Percentiles rank a stretch among this genome's conserved stretches.
phyloP scores from a whole-genome alignment of 2,888 invertebrate species.

The Amitus sp. region DNA sequence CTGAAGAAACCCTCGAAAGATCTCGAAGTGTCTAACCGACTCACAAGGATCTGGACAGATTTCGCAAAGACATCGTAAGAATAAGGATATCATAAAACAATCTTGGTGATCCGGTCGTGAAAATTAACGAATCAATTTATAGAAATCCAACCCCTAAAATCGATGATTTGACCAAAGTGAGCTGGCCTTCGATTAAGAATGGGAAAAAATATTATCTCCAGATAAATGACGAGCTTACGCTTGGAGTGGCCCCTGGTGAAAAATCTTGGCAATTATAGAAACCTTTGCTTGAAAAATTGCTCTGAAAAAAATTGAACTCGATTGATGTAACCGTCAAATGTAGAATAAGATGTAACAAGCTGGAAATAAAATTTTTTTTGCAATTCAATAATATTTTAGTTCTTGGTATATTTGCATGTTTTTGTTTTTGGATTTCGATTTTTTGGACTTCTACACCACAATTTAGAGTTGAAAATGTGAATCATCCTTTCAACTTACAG shows the following conservation, averaged over 20 bases:
- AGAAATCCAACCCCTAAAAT: slow-evolving; percentile 51
- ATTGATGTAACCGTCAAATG: no score
- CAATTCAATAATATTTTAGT: no score
- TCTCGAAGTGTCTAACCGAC: slow-evolving; percentile 42
- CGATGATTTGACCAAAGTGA: slow-evolving; percentile 39
- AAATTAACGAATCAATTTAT: not conserved
- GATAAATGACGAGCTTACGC: slow-evolving; percentile 41
- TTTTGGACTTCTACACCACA: no score
- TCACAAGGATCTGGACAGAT: slow-evolving; percentile 54
- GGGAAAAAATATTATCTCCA: slow-evolving; percentile 43
- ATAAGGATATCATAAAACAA: not conserved
- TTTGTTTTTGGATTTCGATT: no score
- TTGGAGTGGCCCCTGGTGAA: slow-evolving; percentile 19
- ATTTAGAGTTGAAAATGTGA: no score
- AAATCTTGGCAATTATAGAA: no score
- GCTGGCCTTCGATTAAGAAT: slow-evolving; percentile 44
- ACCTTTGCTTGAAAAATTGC: no score
- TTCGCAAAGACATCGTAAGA: slow-evolving; percentile 56
- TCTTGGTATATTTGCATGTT: no score
- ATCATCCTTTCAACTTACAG: no score
- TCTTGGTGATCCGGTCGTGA: not conserved
- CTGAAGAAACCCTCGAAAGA: slow-evolving; percentile 45
- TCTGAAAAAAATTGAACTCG: no score
- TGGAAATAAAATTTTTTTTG: no score
- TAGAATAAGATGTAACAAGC: no score